Percentiles rank a stretch among this genome's conserved stretches.
Conservation (phyloP, 2,888 invertebrate genomes). For the Coelopa pilipes region DNA sequence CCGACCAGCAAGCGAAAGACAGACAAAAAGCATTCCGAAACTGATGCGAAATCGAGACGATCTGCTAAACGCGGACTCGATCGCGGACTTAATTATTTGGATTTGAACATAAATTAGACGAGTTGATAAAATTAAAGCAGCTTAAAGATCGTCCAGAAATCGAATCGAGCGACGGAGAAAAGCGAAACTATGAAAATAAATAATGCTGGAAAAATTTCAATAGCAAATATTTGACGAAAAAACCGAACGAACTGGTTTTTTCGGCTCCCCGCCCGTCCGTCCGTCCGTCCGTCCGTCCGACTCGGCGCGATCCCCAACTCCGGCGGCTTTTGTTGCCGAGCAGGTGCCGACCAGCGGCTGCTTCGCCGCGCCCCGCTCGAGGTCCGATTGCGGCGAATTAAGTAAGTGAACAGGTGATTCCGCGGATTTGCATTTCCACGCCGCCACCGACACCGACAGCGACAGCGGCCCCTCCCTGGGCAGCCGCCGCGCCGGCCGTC, state of each 20-base stretch:
- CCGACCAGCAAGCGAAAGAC: too few species aligned
- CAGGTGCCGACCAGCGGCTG: slow-evolving; percentile 41
- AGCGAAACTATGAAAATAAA: not conserved
- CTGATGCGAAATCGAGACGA: slow-evolving; percentile 30
- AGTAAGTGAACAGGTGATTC: not conserved
- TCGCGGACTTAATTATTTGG: slow-evolving; percentile 29
- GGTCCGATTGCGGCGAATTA: not conserved
- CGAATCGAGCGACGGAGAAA: not conserved
- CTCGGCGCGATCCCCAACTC: too few species aligned
- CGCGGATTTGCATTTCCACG: not conserved
- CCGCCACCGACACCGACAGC: too few species aligned
- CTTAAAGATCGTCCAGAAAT: slow-evolving; percentile 1
- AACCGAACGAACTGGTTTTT: slow-evolving; percentile 10
- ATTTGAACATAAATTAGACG: slow-evolving; percentile 37
- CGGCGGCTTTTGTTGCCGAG: slow-evolving; percentile 8
- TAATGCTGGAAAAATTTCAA: not conserved
- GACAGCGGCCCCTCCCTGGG: too few species aligned
- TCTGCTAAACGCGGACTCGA: slow-evolving; percentile 14
- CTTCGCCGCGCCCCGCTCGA: not conserved
- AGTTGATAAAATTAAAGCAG: slow-evolving; percentile 21
- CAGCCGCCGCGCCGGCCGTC: too few species aligned
- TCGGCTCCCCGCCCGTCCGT: too few species aligned
- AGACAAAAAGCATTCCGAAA: not conserved
- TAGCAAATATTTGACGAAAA: slow-evolving; percentile 18
- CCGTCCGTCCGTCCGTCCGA: too few species aligned